Conservation (phyloP, 2,888 invertebrate species). For the Caradrina kadenii region DNA sequence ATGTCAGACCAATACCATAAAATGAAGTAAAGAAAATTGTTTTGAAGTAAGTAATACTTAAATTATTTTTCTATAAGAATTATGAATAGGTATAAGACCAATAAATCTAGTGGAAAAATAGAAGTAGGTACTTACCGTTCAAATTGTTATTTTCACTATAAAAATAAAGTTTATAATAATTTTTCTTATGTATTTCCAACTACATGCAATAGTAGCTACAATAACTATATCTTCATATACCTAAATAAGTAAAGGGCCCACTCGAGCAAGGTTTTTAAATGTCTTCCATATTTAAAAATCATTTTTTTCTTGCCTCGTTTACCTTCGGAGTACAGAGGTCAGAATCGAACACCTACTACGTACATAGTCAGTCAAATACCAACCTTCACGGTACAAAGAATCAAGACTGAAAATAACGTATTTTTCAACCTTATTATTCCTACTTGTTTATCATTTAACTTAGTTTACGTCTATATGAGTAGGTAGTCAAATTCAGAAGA, state of each 20-base stretch:
- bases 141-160: neutral
- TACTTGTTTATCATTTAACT: neutral
- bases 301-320: neutral
- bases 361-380: neutral
- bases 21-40: neutral
- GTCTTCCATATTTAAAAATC: neutral
- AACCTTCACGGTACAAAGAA: constrained; percentile 5
- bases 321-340: neutral
- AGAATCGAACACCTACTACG: neutral
- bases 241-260: neutral
- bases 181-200: neutral
- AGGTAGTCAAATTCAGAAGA: no score
- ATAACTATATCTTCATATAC: neutral
- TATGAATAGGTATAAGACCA: no score
- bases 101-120: no score
- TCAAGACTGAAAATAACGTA: neutral
- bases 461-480: no score
- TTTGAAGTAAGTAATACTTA: no score
- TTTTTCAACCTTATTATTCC: neutral
- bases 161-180: neutral
- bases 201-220: neutral
- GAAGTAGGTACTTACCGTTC: neutral
- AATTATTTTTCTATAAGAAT: no score
- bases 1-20: neutral
- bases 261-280: neutral